Evolutionary conservation across 2,113 vertebrate genomes (phyloP), one percentile per base, ranked within the genome.

Genomic region (Puffinus mauretanicus): DNA sequence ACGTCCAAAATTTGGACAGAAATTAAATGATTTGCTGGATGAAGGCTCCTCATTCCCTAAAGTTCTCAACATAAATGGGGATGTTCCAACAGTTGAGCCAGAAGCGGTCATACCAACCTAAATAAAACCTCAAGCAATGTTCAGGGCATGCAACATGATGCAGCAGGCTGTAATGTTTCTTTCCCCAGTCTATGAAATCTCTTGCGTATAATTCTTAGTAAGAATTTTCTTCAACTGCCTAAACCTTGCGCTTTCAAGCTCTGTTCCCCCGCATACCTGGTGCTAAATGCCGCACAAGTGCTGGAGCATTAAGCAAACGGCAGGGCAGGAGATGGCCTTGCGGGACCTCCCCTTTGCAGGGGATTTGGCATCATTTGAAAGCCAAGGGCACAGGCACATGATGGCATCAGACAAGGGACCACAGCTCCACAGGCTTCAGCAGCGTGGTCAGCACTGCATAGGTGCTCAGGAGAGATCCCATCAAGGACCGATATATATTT

Each of bases 401-500:
- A 19, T 5, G 21, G 58, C 58, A 71, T 58, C 26, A 17, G 32
- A 8, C 10, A 27, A 79, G 15, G 26, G 42, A 51, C 12, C 22
- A 13, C 66, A 58, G 42, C 7, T 7, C 42, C 51, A 6, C 6
- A 18, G 18, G 60, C 17, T 13, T 32, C 13, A 2, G 36, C 61
- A 18, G 52, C 54, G 32, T 0, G 11, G 36, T 12, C 65, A 57
- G 51, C 47, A 42, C 46, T 7, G 40, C 46, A 47, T 30, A 64
- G 21, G 57, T 32, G 30, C 20, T 70, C 64, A 36, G 40, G 13
- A 76, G 17, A 71, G 25, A 26, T 18, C 32, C 17, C 60, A 44
- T 30, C 8, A 22, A 71, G 49, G 25, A 1, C 0, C 3, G 20
- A 20, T 22, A 1, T 20, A 40, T 11, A 13, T 2, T 57, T 78